Conservation (phyloP, 2,797 vertebrate species). For the Peromyscus aztecus region DNA sequence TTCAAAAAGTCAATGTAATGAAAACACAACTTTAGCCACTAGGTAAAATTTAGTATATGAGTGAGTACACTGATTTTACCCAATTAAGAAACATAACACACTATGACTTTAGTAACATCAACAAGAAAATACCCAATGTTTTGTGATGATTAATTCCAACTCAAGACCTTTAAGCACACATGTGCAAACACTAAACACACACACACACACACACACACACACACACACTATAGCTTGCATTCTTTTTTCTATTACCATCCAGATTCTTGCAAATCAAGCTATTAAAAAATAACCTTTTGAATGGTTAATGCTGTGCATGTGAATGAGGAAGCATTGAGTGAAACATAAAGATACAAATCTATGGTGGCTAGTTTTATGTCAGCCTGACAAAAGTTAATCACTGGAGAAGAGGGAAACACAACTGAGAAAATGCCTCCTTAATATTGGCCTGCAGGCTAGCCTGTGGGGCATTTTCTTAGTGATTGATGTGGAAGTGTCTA, state of each 20-base stretch:
- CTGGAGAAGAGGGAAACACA: not conserved
- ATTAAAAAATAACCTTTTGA: not conserved
- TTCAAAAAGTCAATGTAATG: slow-evolving; percentile 18
- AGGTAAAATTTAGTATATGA: not conserved
- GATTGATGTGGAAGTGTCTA: not conserved
- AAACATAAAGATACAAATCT: not conserved
- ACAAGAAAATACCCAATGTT: not conserved
- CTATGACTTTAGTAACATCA: not conserved
- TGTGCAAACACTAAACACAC: not conserved
- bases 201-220: not conserved
- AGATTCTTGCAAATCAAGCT: not conserved
- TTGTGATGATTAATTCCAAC: slow-evolving; percentile 8
- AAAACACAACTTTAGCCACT: not conserved
- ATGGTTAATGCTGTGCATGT: not conserved
- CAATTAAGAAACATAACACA: not conserved
- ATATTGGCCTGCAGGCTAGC: not conserved
- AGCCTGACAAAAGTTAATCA: not conserved
- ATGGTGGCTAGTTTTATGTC: not conserved
- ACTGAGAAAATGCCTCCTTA: not conserved
- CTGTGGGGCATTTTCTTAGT: not conserved
- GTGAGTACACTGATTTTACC: not conserved
- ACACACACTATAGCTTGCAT: not conserved
- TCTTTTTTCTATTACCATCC: slow-evolving; percentile 3
- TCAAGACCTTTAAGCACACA: not conserved
- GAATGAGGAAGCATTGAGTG: slow-evolving; percentile 41